phyloP scores from a whole-genome alignment of 2,797 vertebrate species.

The Leptoclinus maculatus region DNA sequence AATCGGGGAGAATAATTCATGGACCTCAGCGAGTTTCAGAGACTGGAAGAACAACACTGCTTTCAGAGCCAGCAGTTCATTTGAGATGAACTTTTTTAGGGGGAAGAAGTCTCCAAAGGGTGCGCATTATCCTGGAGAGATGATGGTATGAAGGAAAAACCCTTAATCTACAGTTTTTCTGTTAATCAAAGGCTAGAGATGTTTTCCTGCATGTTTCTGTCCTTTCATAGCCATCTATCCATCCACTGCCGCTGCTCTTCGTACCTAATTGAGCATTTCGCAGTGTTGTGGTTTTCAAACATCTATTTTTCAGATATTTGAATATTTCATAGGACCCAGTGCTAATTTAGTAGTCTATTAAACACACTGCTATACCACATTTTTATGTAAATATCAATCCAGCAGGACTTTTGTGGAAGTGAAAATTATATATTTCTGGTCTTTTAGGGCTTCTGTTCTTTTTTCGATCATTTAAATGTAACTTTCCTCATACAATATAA shows the following conservation, averaged over 20 bases:
- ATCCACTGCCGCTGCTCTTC: slow-evolving; percentile 23
- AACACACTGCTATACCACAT: slow-evolving; percentile 9
- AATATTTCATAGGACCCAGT: slow-evolving; percentile 34
- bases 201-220: slow-evolving; percentile 64
- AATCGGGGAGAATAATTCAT: slow-evolving; percentile 86
- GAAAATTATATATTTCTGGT: background rate
- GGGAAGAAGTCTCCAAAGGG: slow-evolving; percentile 63
- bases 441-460: background rate
- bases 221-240: slow-evolving; percentile 52
- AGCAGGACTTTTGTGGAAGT: background rate
- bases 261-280: slow-evolving; percentile 48
- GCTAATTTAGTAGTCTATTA: slow-evolving; percentile 31
- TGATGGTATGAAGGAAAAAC: slow-evolving; percentile 55
- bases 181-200: slow-evolving; percentile 68
- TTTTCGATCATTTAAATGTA: slow-evolving; percentile 17
- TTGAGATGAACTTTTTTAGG: slow-evolving; percentile 68
- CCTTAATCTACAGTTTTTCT: slow-evolving; percentile 67
- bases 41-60: slow-evolving; percentile 75
- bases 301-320: slow-evolving; percentile 33
- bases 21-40: slow-evolving; percentile 74
- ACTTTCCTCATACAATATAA: slow-evolving; percentile 29
- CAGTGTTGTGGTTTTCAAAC: slow-evolving; percentile 34
- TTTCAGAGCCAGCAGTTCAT: slow-evolving; percentile 79
- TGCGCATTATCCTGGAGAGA: slow-evolving; percentile 67
- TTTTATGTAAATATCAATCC: slow-evolving; percentile 20